Evolutionary conservation across 92 coral and sea anemone species (phyloP), one percentile per base, ranked within the genome.

Genomic region (Epizoanthus scotinus): DNA sequence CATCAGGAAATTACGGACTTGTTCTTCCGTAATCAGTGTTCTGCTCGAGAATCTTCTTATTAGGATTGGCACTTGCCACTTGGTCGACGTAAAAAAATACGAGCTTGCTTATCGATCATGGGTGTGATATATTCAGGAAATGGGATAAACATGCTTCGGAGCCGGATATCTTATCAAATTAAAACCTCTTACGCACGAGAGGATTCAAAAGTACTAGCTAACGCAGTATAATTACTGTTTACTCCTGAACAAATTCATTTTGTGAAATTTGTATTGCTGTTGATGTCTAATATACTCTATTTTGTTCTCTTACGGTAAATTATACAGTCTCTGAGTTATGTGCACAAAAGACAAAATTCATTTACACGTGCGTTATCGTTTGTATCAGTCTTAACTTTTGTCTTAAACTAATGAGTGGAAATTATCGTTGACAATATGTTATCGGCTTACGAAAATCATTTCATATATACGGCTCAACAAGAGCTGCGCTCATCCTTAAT

Each of bases 71-170:
- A 34, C 26, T 29, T 31, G 70, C 7, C 17, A 34, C 20, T 42
- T n/a, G 1, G 31, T 67, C 49, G 20, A 34, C 1, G 40, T 5
- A 25, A 63, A 12, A 25, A 63, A 12, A 27, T 17, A 24, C 42
- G 34, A 40, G 42, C 55, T 71, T 71, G 63, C 34, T 1, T 34
- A 21, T 59, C 53, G 57, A 20, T 12, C 55, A 54, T 57, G 38
- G 81, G 63, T 38, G 49, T 75, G 49, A 75, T 34, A 57, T 40
- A 36, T 40, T 75, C 34, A 40, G 68, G 56, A 59, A 58, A 75
- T 75, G 81, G 61, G 81, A 75, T 75, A 75, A 75, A 75, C 81
- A 40, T 20, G 40, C 81, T 74, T 75, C 28, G 10, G 81, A 31
- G 60, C 63, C 61, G 63, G 47, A 75, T 58, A 58, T 66, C 68